Percentiles rank a stretch among this genome's conserved stretches.
These are phyloP conservation scores for Orcinus orca DNA, from an alignment of 2,113 vertebrate genomes.

Conservation along the genomic window DNA sequence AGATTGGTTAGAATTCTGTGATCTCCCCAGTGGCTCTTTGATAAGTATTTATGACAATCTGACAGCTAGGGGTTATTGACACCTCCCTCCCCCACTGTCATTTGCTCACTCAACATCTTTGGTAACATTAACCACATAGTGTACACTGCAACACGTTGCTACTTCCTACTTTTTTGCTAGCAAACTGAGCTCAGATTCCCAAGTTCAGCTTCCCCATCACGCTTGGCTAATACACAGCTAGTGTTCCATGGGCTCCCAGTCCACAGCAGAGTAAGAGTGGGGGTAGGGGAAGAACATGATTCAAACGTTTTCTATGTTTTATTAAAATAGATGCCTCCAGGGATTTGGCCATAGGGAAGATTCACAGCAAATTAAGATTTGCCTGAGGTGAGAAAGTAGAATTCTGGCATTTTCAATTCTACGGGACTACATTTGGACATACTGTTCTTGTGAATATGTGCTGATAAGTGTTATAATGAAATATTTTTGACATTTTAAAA, in stretches of 20 bases:
- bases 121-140: not conserved
- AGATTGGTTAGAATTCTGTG: not conserved
- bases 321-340: constrained; percentile 2
- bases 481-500: constrained; percentile 91
- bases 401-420: constrained; percentile 69
- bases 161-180: not conserved
- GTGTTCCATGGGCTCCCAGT: not conserved
- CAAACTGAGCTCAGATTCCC: not conserved
- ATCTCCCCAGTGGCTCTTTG: not conserved
- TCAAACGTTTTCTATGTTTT: not conserved
- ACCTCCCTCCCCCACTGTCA: not conserved
- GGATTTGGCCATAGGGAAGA: constrained; percentile 1
- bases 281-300: not conserved
- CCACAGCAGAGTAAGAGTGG: not conserved
- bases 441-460: constrained; percentile 75
- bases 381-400: constrained; percentile 45
- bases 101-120: not conserved
- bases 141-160: not conserved
- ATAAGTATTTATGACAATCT: not conserved
- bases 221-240: not conserved
- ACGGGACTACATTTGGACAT: constrained; percentile 82
- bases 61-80: not conserved
- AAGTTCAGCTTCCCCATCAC: not conserved
- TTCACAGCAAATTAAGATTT: constrained; percentile 32
- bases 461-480: constrained; percentile 88